These are phyloP conservation scores for Channa maculata DNA, from an alignment of 2,113 vertebrate species.

Conservation along the genomic window DNA sequence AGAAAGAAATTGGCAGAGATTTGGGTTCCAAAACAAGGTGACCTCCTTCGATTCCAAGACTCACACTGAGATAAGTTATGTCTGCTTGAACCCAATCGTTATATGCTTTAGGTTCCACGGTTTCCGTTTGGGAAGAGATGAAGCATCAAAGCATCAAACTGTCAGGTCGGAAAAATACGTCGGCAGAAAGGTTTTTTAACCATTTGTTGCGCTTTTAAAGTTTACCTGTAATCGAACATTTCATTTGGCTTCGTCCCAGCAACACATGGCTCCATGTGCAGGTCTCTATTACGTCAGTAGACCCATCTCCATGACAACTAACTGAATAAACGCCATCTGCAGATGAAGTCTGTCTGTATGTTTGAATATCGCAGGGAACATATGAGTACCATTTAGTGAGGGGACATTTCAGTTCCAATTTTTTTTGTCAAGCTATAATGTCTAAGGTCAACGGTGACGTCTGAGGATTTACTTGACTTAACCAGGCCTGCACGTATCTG, in stretches of 20 bases:
- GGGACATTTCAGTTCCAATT: too few species aligned
- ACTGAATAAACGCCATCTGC: not conserved
- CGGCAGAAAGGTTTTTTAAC: too few species aligned
- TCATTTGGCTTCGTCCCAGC: too few species aligned
- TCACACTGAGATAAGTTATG: constrained; percentile 53
- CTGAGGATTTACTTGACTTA: too few species aligned
- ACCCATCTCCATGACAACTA: not conserved
- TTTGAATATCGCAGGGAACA: not conserved
- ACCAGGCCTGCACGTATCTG: not conserved
- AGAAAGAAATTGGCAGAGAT: constrained; percentile 64
- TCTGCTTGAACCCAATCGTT: constrained; percentile 17
- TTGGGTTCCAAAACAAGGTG: constrained; percentile 38
- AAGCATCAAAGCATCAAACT: not conserved
- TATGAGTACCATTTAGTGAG: too few species aligned
- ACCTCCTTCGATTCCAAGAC: constrained; percentile 41
- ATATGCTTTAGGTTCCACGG: constrained; percentile 9
- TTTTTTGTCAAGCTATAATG: too few species aligned
- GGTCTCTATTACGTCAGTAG: too few species aligned
- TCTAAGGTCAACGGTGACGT: too few species aligned
- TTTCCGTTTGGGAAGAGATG: not conserved
- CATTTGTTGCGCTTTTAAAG: too few species aligned
- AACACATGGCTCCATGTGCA: not conserved
- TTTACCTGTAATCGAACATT: too few species aligned
- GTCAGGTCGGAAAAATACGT: too few species aligned
- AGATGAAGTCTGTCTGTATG: not conserved